Evolutionary conservation across 2,113 vertebrate genomes (phyloP).

Genomic region (Thermophis baileyi): DNA sequence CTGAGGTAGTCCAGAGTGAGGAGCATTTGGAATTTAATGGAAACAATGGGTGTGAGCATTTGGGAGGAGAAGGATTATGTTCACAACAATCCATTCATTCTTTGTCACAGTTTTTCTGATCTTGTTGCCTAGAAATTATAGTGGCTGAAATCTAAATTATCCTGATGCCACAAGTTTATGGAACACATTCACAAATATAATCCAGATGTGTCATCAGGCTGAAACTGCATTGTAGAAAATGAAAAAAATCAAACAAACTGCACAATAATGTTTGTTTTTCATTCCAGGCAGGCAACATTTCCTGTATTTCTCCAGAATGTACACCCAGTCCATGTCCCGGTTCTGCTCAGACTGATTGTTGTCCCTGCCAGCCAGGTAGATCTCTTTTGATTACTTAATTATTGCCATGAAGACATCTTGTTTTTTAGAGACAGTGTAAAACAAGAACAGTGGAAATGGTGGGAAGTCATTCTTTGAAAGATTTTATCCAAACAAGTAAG

Average conservation of each 20-base stretch:
- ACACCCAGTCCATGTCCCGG: conserved; percentile 61
- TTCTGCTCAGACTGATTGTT: conserved; percentile 56
- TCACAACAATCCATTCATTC: background rate
- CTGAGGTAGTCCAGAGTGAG: background rate
- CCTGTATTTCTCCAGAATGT: conserved; percentile 73
- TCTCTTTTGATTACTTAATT: background rate
- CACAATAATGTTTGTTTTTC: background rate
- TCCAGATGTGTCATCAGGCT: background rate
- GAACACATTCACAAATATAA: background rate
- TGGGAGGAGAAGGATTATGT: background rate
- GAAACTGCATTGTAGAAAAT: background rate
- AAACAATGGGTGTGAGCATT: background rate
- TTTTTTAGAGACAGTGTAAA: background rate
- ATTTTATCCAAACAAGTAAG: background rate
- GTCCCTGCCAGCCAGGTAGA: conserved; percentile 69
- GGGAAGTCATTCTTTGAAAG: background rate
- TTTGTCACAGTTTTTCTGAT: background rate
- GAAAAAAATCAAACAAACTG: background rate
- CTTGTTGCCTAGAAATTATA: background rate
- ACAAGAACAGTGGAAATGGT: no score
- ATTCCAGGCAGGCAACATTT: conserved; percentile 71
- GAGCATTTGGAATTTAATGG: background rate
- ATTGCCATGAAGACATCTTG: background rate
- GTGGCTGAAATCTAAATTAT: background rate
- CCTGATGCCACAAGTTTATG: background rate